These are phyloP conservation scores for Petrocephalus sullivani DNA, from an alignment of 2,797 vertebrate genomes.

Conservation along the genomic window DNA sequence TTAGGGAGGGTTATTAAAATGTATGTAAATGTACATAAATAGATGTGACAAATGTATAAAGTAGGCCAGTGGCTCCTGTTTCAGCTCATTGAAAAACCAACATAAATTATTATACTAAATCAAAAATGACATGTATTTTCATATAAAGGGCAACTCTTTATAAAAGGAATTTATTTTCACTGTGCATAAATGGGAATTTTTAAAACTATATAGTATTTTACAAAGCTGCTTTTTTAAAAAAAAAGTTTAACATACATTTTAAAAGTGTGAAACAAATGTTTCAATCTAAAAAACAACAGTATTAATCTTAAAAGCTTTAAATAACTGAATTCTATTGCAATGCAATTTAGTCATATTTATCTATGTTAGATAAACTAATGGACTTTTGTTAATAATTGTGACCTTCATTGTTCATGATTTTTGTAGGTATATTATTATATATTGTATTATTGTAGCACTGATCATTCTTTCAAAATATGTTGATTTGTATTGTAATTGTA, in stretches of 20 bases:
- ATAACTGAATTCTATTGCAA: background rate
- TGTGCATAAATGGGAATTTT: too few relatives aligned
- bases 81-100: background rate
- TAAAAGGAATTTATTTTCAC: background rate
- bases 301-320: background rate
- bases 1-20: background rate
- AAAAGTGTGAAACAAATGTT: background rate
- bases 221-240: background rate
- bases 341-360: background rate
- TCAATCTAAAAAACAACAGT: background rate
- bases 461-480: background rate
- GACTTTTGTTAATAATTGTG: background rate
- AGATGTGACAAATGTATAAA: background rate
- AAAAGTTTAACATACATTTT: background rate
- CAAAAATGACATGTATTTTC: background rate
- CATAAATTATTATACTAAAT: background rate
- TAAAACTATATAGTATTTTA: background rate
- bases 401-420: background rate
- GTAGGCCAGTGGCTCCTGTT: background rate
- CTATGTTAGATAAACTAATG: background rate
- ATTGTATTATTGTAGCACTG: too few relatives aligned
- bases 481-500: background rate
- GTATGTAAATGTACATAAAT: background rate
- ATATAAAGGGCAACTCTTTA: background rate
- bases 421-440: background rate